Evolutionary conservation across 2,888 invertebrate genomes (phyloP).

Genomic region (Trachelus iudaicus): DNA sequence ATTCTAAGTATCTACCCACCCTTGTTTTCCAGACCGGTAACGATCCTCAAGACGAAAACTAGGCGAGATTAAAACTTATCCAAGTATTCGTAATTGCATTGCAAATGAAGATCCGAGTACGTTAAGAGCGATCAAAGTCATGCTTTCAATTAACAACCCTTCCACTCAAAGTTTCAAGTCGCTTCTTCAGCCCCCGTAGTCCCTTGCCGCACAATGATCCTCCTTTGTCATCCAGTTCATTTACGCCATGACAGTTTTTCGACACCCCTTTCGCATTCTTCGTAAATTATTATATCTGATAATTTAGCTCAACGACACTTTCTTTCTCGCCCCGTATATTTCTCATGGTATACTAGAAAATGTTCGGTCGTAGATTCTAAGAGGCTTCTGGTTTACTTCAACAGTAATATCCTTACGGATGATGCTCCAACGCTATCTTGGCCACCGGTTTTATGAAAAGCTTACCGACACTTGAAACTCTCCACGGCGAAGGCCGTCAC

Average conservation of each 20-base stretch:
- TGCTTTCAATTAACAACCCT: not conserved
- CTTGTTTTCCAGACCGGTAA: not conserved
- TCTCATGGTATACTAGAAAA: no score
- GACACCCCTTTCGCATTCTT: no score
- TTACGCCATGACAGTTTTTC: not conserved
- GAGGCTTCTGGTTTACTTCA: not conserved
- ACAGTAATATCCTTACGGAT: not conserved
- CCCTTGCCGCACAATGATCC: not conserved
- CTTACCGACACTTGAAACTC: slow-evolving; percentile 28
- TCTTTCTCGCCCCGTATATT: no score
- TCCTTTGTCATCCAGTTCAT: not conserved
- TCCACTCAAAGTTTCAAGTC: not conserved
- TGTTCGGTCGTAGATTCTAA: not conserved
- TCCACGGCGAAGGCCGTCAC: slow-evolving; percentile 21
- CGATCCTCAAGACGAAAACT: slow-evolving; percentile 41
- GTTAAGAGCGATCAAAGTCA: not conserved
- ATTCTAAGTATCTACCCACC: not conserved
- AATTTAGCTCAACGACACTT: no score
- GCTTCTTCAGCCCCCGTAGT: not conserved
- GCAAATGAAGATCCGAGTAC: slow-evolving; percentile 20
- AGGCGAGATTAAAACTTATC: slow-evolving; percentile 49
- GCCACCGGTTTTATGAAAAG: slow-evolving; percentile 7
- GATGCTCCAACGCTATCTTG: not conserved
- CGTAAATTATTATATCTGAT: no score
- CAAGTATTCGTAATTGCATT: slow-evolving; percentile 44